Evolutionary conservation across 2,888 invertebrate genomes (phyloP), one percentile per base, ranked within the genome.

Genomic region (Hemithea aestivaria): DNA sequence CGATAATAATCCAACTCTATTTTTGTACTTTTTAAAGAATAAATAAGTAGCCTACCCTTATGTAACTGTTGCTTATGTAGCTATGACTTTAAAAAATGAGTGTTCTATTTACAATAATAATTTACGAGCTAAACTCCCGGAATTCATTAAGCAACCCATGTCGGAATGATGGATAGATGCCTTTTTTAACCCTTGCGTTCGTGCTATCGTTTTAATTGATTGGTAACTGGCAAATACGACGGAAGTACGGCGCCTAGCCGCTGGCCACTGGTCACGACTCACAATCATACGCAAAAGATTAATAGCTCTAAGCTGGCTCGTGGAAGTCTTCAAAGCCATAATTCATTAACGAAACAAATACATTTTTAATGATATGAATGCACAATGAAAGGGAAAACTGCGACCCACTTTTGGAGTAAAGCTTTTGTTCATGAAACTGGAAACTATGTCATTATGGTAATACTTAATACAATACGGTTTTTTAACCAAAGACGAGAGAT

Each of bases 121-220:
- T 16, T 16, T 16, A 16, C 16, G 16, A 16, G 3, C 16, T 27
- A 6, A 26, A 7, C 11, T 27, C 9, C 11, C 27, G 4, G 21
- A 9, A 11, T 22, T 21, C 21, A 12, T 27, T 22, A 25, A 10
- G 24, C 9, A 24, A 28, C 12, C 8, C 10, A 16, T 8, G 32
- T 23, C 28, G 10, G 20, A 26, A 23, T 22, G 32, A 41, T 26
- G 28, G 11, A 22, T 30, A 30, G 24, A 35, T 35, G 20, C 27
- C 27, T 33, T 31, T 38, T 32, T 33, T 6, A 28, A 28, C 26
- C 10, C 11, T 33, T 42, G 26, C 36, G 41, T 36, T 37, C 28
- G 25, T 29, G 41, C 36, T 12, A 29, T 42, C 36, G 33, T 37
- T 35, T 41, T 33, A 42, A 42, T 42, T 42, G 36, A 42, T 42